A percentile compares a stretch with the other conserved stretches of the same genome.
Evolutionary conservation across 2,888 invertebrate genomes (phyloP).

Genomic region (Chirona hameri): DNA sequence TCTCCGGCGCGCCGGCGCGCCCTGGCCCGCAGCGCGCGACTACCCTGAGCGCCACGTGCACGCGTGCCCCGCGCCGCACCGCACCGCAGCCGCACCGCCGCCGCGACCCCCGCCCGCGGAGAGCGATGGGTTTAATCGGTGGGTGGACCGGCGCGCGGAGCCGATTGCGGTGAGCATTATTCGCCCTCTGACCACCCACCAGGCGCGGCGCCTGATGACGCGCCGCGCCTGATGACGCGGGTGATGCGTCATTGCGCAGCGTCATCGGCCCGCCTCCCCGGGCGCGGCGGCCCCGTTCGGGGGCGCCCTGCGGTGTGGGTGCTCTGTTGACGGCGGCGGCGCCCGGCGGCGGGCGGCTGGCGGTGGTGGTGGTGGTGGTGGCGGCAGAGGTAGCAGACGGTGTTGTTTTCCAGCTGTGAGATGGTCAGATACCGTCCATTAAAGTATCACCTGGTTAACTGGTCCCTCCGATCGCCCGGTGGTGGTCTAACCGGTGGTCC

Average conservation of each 20-base stretch:
- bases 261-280: background rate
- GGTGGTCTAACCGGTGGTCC: too few species aligned
- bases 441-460: too few species aligned
- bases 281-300: background rate
- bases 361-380: too few species aligned
- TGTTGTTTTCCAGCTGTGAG: too few species aligned
- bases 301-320: background rate
- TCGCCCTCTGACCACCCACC: background rate
- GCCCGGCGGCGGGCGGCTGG: too few species aligned
- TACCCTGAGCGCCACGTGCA: too few species aligned
- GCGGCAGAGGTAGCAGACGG: too few species aligned
- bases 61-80: too few species aligned
- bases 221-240: background rate
- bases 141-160: background rate
- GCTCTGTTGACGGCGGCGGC: background rate
- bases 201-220: background rate
- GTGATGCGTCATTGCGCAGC: background rate
- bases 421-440: too few species aligned
- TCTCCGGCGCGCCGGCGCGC: background rate
- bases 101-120: background rate
- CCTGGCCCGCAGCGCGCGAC: too few species aligned
- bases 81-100: background rate
- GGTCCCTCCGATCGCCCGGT: too few species aligned
- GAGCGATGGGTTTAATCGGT: background rate
- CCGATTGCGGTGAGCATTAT: background rate